These are phyloP conservation scores for Smutsia gigantea DNA, from an alignment of 2,797 vertebrate genomes.

Conservation along the genomic window DNA sequence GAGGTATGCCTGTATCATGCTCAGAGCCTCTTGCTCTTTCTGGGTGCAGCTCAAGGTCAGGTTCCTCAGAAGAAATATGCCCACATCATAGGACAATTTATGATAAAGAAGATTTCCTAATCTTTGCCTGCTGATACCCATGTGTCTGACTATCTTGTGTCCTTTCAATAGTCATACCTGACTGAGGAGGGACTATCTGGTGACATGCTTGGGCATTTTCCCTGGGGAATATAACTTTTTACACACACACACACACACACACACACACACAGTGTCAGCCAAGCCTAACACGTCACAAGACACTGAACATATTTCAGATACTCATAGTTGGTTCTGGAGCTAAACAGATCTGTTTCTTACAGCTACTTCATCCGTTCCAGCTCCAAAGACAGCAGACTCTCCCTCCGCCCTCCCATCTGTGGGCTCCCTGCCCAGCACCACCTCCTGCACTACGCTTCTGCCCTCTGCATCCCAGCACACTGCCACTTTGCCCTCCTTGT, in stretches of 20 bases:
- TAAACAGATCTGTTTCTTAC: conserved; percentile 74
- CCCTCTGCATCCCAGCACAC: conserved; percentile 89
- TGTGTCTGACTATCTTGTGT: background rate
- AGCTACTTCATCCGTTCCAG: conserved; percentile 92
- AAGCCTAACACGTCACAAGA: background rate
- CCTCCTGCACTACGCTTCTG: conserved; percentile 88
- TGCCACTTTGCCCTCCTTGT: conserved; percentile 88
- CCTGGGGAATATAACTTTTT: background rate
- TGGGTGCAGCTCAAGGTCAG: background rate
- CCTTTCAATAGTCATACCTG: background rate
- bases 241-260: no score
- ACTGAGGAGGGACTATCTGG: background rate
- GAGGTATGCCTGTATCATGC: background rate
- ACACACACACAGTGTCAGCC: background rate
- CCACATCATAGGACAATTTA: background rate
- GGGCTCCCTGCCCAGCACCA: conserved; percentile 86
- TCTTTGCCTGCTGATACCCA: background rate
- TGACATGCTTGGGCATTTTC: background rate
- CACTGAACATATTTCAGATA: background rate
- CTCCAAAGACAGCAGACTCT: conserved; percentile 92
- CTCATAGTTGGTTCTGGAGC: background rate
- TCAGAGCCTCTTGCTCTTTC: background rate
- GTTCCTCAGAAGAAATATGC: background rate
- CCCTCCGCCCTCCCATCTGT: conserved; percentile 89
- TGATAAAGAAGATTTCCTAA: background rate